Conservation (phyloP, 2,797 vertebrate genomes). For the Bradypodion ventrale region DNA sequence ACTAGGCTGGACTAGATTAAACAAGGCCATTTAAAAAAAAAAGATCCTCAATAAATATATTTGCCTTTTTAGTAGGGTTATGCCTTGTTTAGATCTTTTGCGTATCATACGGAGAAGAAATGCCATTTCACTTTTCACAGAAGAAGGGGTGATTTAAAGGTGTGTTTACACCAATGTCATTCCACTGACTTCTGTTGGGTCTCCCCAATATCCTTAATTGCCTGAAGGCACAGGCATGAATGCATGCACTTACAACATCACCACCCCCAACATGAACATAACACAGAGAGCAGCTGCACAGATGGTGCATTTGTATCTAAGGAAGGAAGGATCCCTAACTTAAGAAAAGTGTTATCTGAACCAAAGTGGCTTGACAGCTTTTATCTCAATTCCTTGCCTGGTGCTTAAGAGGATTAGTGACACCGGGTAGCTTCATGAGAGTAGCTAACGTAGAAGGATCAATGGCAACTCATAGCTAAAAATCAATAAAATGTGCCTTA, state of each 20-base stretch:
- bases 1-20: not conserved
- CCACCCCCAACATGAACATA: not conserved
- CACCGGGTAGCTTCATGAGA: conserved; percentile 61
- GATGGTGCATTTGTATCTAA: conserved; percentile 48
- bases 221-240: not conserved
- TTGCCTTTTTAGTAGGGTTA: not conserved
- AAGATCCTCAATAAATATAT: not conserved
- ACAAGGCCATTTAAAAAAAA: too few species aligned
- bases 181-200: not conserved
- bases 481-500: conserved; percentile 76
- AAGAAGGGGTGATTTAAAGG: not conserved
- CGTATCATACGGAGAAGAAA: not conserved
- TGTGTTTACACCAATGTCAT: not conserved
- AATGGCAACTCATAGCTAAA: conserved; percentile 71
- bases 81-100: not conserved
- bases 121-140: not conserved
- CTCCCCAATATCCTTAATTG: not conserved
- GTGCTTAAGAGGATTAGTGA: conserved; percentile 78
- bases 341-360: conserved; percentile 70
- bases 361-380: conserved; percentile 73
- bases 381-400: conserved; percentile 77
- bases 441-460: conserved; percentile 68
- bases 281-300: conserved; percentile 42
- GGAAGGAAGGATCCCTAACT: conserved; percentile 63
- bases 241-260: not conserved